A percentile compares a stretch with the other conserved stretches of the same genome.
phyloP scores from a whole-genome alignment of 2,113 vertebrate genomes.

The Brachirus orientalis region DNA sequence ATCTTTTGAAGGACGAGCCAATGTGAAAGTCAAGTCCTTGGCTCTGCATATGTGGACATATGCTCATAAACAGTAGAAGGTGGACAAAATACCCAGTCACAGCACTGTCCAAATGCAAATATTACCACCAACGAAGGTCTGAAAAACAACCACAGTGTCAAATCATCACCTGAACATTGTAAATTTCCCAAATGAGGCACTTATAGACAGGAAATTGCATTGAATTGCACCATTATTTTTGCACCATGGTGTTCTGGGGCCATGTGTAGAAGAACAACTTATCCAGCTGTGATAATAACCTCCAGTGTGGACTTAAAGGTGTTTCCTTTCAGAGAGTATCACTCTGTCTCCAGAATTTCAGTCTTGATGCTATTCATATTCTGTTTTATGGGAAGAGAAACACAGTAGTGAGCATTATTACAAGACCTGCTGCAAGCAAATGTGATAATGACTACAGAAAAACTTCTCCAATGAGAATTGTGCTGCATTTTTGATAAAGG shows the following conservation, averaged over 20 bases:
- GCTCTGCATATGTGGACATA: no score
- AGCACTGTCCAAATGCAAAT: conserved; percentile 3
- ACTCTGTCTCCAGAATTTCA: conserved; percentile 14
- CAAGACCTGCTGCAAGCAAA: background rate
- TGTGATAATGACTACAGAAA: background rate
- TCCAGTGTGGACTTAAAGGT: background rate
- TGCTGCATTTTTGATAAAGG: no score
- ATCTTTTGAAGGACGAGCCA: conserved; percentile 43
- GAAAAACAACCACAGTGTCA: background rate
- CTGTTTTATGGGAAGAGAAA: conserved; percentile 24
- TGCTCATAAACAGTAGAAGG: no score
- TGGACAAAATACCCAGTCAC: no score
- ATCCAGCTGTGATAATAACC: conserved; percentile 24
- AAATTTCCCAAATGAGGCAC: background rate
- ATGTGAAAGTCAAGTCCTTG: conserved; percentile 11
- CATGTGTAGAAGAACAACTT: conserved; percentile 1
- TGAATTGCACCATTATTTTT: background rate
- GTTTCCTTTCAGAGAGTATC: conserved; percentile 13
- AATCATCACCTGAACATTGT: background rate
- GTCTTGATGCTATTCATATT: conserved; percentile 10
- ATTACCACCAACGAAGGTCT: background rate
- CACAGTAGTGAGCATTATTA: conserved; percentile 25
- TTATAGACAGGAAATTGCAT: background rate
- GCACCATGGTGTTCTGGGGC: background rate
- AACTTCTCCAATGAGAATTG: background rate